These are phyloP conservation scores for Rallus crepitans DNA, from an alignment of 2,797 vertebrate genomes.

Conservation along the genomic window DNA sequence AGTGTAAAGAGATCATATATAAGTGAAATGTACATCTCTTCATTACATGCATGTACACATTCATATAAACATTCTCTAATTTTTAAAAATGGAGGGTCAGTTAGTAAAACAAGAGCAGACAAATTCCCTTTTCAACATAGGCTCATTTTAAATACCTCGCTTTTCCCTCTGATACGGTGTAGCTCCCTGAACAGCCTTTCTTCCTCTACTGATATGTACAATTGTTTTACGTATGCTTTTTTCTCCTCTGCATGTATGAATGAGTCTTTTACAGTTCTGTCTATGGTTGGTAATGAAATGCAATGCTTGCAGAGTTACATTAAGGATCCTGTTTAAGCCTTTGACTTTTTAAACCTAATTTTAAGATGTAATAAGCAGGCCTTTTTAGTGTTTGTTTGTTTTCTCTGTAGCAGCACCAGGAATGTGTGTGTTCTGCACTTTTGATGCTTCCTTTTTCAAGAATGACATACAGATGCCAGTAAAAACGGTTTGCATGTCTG, in stretches of 20 bases:
- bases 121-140: not conserved
- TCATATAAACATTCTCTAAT: not conserved
- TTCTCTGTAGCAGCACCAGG: not conserved
- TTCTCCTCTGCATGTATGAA: not conserved
- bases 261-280: not conserved
- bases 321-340: not conserved
- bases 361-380: not conserved
- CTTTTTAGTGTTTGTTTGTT: not conserved
- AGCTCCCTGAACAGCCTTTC: not conserved
- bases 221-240: not conserved
- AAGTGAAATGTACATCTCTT: not conserved
- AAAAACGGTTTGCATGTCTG: constrained; percentile 18
- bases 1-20: not conserved
- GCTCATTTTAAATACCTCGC: not conserved
- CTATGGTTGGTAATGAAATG: not conserved
- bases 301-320: not conserved
- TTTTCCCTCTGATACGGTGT: not conserved
- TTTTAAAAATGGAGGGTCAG: not conserved
- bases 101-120: not conserved
- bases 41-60: not conserved
- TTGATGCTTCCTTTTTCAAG: not conserved
- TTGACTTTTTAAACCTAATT: not conserved
- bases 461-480: not conserved
- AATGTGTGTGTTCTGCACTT: not conserved
- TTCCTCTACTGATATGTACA: not conserved